phyloP scores from a whole-genome alignment of 2,113 vertebrate species.

The Xenopus borealis region DNA sequence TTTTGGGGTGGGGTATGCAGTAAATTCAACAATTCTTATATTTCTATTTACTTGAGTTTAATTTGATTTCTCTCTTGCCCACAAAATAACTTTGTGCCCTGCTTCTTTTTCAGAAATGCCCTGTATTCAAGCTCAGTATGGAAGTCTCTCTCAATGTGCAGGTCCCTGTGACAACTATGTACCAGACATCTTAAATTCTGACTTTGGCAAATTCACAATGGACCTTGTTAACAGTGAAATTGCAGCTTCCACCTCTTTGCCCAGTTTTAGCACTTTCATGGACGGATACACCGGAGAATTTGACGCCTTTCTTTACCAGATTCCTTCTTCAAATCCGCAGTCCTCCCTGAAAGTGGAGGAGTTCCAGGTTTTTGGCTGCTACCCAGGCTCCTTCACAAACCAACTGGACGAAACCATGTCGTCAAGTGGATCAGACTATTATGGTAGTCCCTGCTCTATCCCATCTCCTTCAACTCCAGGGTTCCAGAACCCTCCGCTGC shows the following conservation, averaged over 20 bases:
- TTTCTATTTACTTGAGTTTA: too few relatives aligned
- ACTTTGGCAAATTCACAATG: slow-evolving; percentile 75
- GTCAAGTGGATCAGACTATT: slow-evolving; percentile 85
- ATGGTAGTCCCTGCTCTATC: slow-evolving; percentile 78
- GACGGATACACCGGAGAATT: slow-evolving; percentile 75
- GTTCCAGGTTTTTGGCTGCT: slow-evolving; percentile 88
- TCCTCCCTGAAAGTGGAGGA: slow-evolving; percentile 80
- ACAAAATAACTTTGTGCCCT: too few relatives aligned
- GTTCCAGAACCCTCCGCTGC: slow-evolving; percentile 71
- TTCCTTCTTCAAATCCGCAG: slow-evolving; percentile 57
- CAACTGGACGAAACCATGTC: slow-evolving; percentile 79
- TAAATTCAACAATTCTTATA: too few relatives aligned
- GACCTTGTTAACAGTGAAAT: slow-evolving; percentile 73
- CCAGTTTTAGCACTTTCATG: slow-evolving; percentile 86
- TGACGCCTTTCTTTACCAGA: slow-evolving; percentile 86
- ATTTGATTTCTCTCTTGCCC: too few relatives aligned
- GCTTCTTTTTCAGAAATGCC: slow-evolving; percentile 78
- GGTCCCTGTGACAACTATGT: slow-evolving; percentile 72
- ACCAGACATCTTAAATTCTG: slow-evolving; percentile 74
- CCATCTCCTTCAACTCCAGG: slow-evolving; percentile 79
- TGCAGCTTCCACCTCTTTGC: slow-evolving; percentile 67
- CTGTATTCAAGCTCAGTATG: slow-evolving; percentile 87
- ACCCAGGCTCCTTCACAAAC: slow-evolving; percentile 73
- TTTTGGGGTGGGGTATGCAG: too few relatives aligned
- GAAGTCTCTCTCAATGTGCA: slow-evolving; percentile 63